phyloP scores from a whole-genome alignment of 2,797 vertebrate genomes.

The Uromys caudimaculatus region DNA sequence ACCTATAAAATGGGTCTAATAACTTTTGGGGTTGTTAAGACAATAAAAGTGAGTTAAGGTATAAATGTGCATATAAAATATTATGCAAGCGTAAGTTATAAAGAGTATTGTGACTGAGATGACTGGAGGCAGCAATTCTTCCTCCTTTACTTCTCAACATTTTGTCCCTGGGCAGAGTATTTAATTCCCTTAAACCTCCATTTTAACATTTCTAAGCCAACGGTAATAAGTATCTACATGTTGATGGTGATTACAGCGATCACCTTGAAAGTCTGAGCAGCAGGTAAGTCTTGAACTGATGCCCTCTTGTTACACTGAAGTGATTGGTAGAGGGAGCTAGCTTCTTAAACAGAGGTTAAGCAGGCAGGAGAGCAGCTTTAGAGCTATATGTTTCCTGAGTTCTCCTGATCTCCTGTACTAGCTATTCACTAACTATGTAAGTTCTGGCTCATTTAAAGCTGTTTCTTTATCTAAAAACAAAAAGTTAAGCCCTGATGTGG shows the following conservation, averaged over 20 bases:
- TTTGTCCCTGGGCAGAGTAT: conserved; percentile 13
- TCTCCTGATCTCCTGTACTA: neutral
- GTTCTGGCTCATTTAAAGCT: neutral
- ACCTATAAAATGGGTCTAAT: conserved; percentile 51
- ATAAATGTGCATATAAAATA: conserved; percentile 16
- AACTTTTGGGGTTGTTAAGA: neutral
- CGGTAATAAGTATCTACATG: neutral
- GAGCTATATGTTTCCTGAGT: neutral
- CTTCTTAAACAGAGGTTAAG: neutral
- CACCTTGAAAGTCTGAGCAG: neutral
- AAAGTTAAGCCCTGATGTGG: neutral
- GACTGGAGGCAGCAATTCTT: neutral
- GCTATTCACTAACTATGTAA: neutral
- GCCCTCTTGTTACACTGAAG: neutral
- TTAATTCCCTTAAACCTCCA: neutral
- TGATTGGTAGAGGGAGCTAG: neutral
- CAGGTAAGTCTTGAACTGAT: neutral
- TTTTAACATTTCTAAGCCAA: conserved; percentile 30
- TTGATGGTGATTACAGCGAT: neutral
- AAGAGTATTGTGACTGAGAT: neutral
- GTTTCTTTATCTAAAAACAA: neutral
- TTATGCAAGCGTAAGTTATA: neutral
- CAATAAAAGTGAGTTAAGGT: neutral
- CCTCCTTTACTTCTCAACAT: neutral
- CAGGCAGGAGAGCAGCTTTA: neutral